Evolutionary conservation across 2,113 vertebrate genomes (phyloP).

Genomic region (Gymnobelideus leadbeateri): DNA sequence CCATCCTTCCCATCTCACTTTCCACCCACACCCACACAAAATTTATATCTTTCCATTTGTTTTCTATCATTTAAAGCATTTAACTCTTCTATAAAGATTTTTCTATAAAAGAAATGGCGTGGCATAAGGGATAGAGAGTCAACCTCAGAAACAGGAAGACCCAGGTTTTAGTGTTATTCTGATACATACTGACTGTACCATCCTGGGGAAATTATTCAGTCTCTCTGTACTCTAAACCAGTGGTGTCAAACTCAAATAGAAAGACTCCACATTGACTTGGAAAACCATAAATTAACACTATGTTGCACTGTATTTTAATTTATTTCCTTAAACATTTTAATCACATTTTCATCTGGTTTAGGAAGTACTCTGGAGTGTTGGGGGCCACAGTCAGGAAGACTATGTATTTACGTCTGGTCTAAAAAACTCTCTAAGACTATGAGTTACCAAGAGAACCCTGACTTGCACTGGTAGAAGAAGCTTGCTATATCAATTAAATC

Average conservation of each 20-base stretch:
- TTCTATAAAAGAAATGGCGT: not conserved
- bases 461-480: not conserved
- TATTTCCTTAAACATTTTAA: not conserved
- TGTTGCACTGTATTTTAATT: not conserved
- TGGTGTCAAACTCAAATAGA: not conserved
- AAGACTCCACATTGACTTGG: no score
- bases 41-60: not conserved
- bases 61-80: not conserved
- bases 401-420: not conserved
- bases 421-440: not conserved
- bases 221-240: not conserved
- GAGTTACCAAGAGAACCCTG: not conserved
- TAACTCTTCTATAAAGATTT: not conserved
- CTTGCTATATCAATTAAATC: not conserved
- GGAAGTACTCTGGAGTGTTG: not conserved
- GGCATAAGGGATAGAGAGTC: not conserved
- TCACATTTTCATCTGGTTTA: not conserved
- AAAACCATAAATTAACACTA: not conserved
- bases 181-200: not conserved
- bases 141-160: not conserved
- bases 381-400: not conserved
- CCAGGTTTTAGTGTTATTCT: not conserved
- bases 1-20: not conserved
- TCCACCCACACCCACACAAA: rapidly evolving
- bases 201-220: not conserved